These are phyloP conservation scores for Choristoneura rosaceana DNA, from an alignment of 2,888 invertebrate species.

Conservation along the genomic window DNA sequence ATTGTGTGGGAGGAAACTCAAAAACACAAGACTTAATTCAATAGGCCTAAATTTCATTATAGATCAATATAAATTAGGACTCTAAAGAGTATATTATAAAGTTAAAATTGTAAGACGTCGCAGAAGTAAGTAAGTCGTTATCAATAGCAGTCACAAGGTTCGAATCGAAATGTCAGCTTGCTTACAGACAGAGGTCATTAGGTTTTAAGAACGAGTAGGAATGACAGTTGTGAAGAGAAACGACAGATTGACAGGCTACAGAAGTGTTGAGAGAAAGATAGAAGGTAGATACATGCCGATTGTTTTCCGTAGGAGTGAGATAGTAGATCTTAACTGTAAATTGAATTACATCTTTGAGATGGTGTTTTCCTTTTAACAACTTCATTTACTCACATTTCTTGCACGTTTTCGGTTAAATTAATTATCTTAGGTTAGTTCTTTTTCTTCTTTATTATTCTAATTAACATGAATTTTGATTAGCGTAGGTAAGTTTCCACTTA, in stretches of 20 bases:
- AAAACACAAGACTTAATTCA: conserved; percentile 14
- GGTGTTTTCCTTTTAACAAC: no score
- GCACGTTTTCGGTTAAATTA: no score
- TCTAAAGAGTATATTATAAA: background rate
- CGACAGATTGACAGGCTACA: conserved; percentile 18
- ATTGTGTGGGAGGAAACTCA: conserved; percentile 23
- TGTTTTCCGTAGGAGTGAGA: background rate
- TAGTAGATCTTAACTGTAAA: background rate
- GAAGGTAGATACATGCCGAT: background rate
- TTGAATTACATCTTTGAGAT: no score
- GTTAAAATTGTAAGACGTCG: background rate
- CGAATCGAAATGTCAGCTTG: conserved; percentile 33
- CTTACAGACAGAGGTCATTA: conserved; percentile 22
- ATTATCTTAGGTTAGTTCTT: no score
- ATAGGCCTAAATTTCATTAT: background rate
- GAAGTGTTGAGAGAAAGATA: background rate
- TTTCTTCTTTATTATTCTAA: no score
- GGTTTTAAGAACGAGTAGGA: conserved; percentile 23
- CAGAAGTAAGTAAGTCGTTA: background rate
- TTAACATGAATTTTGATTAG: no score
- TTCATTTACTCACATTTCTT: no score
- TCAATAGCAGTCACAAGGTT: conserved; percentile 22
- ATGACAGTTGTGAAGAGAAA: conserved; percentile 14
- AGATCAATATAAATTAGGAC: background rate
- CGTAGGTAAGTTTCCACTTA: no score